Evolutionary conservation across 2,888 invertebrate species (phyloP).

Genomic region (Nasonia oneida): DNA sequence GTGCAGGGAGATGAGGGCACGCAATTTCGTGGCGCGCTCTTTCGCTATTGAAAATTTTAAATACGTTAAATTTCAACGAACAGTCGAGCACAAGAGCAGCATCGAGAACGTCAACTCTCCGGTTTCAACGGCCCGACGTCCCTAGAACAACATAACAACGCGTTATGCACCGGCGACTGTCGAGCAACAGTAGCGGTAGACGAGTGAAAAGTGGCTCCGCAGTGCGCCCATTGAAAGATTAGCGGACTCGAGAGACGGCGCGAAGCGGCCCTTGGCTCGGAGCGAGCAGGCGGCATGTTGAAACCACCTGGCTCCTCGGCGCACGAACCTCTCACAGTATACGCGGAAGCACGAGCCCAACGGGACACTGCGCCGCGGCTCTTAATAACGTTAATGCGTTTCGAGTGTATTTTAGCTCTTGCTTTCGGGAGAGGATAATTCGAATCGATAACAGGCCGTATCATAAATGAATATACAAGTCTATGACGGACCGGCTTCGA

Average conservation of each 20-base stretch:
- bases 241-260: too few relatives aligned
- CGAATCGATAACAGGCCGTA: not conserved
- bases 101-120: not conserved
- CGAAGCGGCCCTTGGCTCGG: not conserved
- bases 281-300: slow-evolving; percentile 60
- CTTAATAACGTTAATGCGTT: slow-evolving; percentile 7
- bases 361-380: not conserved
- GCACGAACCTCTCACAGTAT: not conserved
- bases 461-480: too few relatives aligned
- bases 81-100: not conserved
- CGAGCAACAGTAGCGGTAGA: not conserved
- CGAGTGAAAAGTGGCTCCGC: slow-evolving; percentile 5
- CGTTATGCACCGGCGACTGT: not conserved
- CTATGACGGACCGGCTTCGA: not conserved
- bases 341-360: slow-evolving; percentile 2
- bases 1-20: slow-evolving; percentile 21
- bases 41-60: not conserved
- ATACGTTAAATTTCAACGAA: not conserved
- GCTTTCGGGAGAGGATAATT: not conserved
- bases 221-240: not conserved
- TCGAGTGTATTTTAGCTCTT: not conserved
- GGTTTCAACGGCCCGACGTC: not conserved
- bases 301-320: slow-evolving; percentile 64
- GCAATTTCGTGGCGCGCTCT: not conserved
- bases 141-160: not conserved